phyloP scores from a whole-genome alignment of 2,797 vertebrate genomes.

The Leptoclinus maculatus region DNA sequence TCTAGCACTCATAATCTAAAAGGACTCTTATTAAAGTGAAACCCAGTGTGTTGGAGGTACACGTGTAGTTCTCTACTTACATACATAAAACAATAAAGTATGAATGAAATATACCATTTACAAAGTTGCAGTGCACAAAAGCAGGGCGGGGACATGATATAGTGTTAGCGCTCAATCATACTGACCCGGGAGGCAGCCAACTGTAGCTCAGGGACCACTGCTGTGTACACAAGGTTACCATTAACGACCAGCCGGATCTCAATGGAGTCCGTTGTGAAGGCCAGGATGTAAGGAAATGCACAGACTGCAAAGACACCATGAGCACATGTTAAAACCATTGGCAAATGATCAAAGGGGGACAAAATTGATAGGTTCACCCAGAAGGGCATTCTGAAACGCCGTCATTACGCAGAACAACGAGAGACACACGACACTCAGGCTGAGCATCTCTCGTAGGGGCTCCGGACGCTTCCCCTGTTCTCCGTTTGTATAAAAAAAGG shows the following conservation, averaged over 20 bases:
- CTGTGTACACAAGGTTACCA: slow-evolving; percentile 98
- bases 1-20: slow-evolving; percentile 1
- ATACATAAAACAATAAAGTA: background rate
- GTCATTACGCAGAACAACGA: slow-evolving; percentile 13
- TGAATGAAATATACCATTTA: background rate
- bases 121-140: background rate
- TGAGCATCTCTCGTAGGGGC: background rate
- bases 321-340: background rate
- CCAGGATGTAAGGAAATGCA: slow-evolving; percentile 97
- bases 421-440: background rate
- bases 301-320: slow-evolving; percentile 88
- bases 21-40: slow-evolving; percentile 1
- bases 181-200: slow-evolving; percentile 95
- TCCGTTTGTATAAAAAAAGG: background rate
- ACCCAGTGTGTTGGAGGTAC: background rate
- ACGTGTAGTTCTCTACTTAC: background rate
- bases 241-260: slow-evolving; percentile 98
- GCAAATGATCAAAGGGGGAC: background rate
- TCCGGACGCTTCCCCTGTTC: background rate
- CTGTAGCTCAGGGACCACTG: slow-evolving; percentile 95
- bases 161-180: slow-evolving; percentile 13
- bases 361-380: slow-evolving; percentile 6
- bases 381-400: slow-evolving; percentile 40
- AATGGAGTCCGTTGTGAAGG: slow-evolving; percentile 97
- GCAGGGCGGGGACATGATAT: background rate